phyloP scores from a whole-genome alignment of 2,113 vertebrate genomes.

The Pholis gunnellus region DNA sequence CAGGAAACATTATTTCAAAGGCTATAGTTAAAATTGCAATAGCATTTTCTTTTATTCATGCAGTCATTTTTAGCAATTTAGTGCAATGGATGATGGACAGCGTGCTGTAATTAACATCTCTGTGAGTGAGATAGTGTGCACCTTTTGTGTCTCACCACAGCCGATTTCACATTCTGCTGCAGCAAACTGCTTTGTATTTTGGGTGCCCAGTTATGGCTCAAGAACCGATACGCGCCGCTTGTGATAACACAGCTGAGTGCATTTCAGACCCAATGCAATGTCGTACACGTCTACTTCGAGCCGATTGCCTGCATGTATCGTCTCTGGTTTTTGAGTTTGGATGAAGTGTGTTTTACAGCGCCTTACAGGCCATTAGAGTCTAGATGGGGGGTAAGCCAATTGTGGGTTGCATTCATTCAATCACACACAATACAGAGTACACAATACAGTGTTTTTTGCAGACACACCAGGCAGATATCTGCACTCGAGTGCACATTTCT shows the following conservation, averaged over 20 bases:
- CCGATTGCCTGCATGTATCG: neutral
- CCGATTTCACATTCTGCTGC: neutral
- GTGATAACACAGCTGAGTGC: neutral
- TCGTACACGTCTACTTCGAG: neutral
- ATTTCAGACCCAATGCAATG: neutral
- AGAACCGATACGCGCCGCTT: neutral
- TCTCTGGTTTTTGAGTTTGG: neutral
- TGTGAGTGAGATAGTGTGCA: neutral
- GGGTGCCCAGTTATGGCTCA: neutral
- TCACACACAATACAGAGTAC: neutral
- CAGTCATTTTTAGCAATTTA: conserved; percentile 25
- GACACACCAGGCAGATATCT: neutral
- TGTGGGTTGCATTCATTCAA: neutral
- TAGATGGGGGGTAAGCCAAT: neutral
- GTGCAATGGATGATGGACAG: conserved; percentile 54
- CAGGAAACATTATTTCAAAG: conserved; percentile 52
- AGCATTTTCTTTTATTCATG: conserved; percentile 25
- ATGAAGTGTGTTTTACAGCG: neutral
- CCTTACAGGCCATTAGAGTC: neutral
- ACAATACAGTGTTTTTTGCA: neutral
- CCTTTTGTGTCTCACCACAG: too few relatives aligned
- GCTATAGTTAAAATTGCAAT: conserved; percentile 28
- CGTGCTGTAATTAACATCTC: conserved; percentile 50
- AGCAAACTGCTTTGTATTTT: neutral
- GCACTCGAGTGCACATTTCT: neutral